A percentile compares a stretch with the other conserved stretches of the same genome.
Evolutionary conservation across 1,140 invertebrate species (phyloP).

Genomic region (Agrilus planipennis): DNA sequence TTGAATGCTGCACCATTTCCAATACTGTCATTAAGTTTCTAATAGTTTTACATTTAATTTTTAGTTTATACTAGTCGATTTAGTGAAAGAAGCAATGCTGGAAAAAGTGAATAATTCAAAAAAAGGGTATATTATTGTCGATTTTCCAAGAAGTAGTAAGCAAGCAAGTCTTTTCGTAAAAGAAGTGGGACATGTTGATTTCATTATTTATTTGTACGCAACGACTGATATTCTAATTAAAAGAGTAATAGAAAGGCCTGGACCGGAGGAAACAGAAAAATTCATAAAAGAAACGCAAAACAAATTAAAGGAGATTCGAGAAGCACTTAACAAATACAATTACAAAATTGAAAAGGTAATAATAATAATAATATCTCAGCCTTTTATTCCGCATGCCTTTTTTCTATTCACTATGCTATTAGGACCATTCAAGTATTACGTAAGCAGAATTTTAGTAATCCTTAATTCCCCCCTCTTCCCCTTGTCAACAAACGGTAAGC

Average conservation of each 20-base stretch:
- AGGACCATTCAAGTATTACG: too few relatives aligned
- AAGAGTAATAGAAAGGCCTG: slow-evolving; percentile 10
- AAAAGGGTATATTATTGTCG: slow-evolving; percentile 17
- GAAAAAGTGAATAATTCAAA: slow-evolving; percentile 3
- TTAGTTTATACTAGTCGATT: slow-evolving; percentile 17
- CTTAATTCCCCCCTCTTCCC: too few relatives aligned
- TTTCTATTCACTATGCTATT: too few relatives aligned
- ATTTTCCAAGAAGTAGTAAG: slow-evolving; percentile 18
- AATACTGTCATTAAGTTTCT: too few relatives aligned
- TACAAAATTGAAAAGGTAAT: slow-evolving; percentile 19
- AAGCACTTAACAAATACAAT: slow-evolving; percentile 12
- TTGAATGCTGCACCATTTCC: too few relatives aligned
- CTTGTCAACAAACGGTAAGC: too few relatives aligned
- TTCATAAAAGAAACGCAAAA: slow-evolving; percentile 12
- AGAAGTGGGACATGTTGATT: slow-evolving; percentile 18
- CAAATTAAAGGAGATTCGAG: slow-evolving; percentile 16
- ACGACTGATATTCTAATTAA: slow-evolving; percentile 12
- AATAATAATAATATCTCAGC: too few relatives aligned
- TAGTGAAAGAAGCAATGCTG: slow-evolving; percentile 21
- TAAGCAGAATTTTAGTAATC: too few relatives aligned
- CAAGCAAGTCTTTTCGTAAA: slow-evolving; percentile 20
- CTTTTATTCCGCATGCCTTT: too few relatives aligned
- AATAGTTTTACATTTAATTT: too few relatives aligned
- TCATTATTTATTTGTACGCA: slow-evolving; percentile 17
- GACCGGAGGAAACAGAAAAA: slow-evolving; percentile 8